Evolutionary conservation across 1,140 invertebrate species (phyloP).

Genomic region (Oreohelix idahoensis): DNA sequence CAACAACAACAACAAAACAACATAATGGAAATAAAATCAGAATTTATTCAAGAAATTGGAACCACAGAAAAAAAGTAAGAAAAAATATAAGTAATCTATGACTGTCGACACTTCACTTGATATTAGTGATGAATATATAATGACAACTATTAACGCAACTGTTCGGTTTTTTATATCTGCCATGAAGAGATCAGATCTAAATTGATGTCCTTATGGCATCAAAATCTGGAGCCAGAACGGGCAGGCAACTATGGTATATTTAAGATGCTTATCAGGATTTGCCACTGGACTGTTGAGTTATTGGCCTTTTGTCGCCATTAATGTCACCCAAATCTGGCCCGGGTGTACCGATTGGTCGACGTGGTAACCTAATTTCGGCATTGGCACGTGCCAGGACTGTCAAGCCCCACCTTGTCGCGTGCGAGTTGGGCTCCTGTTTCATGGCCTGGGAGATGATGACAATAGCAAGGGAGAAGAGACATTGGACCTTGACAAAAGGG

Average conservation of each 20-base stretch:
- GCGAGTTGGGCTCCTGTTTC: slow-evolving; percentile 18
- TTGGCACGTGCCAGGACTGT: slow-evolving; percentile 21
- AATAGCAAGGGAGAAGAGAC: neutral
- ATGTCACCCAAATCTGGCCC: neutral
- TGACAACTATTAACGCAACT: too few species aligned
- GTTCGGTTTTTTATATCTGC: too few species aligned
- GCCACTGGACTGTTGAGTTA: neutral
- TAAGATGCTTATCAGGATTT: neutral
- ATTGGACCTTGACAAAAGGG: neutral
- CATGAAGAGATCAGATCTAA: too few species aligned
- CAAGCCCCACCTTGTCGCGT: slow-evolving; percentile 30
- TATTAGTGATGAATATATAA: too few species aligned
- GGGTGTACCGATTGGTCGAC: slow-evolving; percentile 12
- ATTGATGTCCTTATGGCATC: too few species aligned
- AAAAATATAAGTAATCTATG: too few species aligned
- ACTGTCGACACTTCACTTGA: too few species aligned
- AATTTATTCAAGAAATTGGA: too few species aligned
- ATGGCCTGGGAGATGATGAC: neutral
- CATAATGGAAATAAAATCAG: too few species aligned
- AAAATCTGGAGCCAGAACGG: too few species aligned
- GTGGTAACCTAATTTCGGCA: slow-evolving; percentile 21
- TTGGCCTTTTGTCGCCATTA: slow-evolving; percentile 9
- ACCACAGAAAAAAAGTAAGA: too few species aligned
- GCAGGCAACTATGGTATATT: neutral
- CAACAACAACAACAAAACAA: too few species aligned